Percentiles rank a stretch among this genome's conserved stretches.
Evolutionary conservation across 2,113 vertebrate species (phyloP).

Genomic region (Edolisoma coerulescens): DNA sequence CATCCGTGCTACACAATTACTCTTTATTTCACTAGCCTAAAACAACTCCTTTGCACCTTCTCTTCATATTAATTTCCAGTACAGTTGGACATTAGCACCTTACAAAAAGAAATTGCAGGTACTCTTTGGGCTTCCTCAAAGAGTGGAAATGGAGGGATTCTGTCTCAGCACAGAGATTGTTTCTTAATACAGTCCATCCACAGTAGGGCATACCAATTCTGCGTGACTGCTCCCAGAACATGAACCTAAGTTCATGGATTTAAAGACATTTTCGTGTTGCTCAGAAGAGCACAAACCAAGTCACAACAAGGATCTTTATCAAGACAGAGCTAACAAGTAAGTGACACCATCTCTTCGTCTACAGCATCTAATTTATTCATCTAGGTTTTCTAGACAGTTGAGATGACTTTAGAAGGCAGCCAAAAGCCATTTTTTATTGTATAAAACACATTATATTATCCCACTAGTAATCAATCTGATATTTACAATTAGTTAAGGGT

Average conservation of each 20-base stretch:
- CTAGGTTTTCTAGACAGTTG: background rate
- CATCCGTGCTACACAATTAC: background rate
- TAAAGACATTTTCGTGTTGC: fast-evolving
- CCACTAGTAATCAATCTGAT: background rate
- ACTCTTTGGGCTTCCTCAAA: background rate
- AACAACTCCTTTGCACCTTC: background rate
- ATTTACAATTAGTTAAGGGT: background rate
- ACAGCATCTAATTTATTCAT: background rate
- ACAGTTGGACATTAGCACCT: background rate
- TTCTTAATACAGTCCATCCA: background rate
- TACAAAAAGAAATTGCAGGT: background rate
- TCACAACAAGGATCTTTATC: background rate
- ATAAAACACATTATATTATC: background rate
- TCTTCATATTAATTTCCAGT: background rate
- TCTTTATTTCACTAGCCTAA: background rate
- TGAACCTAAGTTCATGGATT: background rate
- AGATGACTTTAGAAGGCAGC: background rate
- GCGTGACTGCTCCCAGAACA: background rate
- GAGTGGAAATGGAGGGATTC: background rate
- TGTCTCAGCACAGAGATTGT: background rate
- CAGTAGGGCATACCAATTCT: background rate
- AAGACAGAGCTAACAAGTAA: background rate
- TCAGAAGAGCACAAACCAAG: background rate
- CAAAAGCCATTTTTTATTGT: background rate
- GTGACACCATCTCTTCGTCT: too few relatives aligned